Evolutionary conservation across 2,888 invertebrate genomes (phyloP), one percentile per base, ranked within the genome.

Genomic region (Eucriotettix oculatus): DNA sequence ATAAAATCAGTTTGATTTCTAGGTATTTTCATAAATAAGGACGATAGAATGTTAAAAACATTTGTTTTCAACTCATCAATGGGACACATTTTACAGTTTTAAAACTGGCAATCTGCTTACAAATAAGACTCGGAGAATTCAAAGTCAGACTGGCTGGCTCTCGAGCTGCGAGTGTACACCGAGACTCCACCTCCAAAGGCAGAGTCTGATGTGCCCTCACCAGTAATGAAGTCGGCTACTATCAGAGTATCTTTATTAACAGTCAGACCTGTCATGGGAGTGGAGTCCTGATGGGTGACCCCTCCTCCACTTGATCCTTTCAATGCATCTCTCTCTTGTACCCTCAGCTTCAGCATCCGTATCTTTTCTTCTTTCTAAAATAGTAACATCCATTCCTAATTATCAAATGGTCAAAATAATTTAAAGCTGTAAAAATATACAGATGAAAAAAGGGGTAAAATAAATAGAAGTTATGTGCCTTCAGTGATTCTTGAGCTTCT

Each of bases 91-190:
- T 29, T 29, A 29, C 29, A 29, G 29, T 29, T 29, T 29, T 29
- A 29, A 29, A 29, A 29, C 29, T 29, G 29, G 29, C 29, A 29
- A n/a, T 48, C n/a, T 48, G 12, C 48, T 74, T 79, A 90, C 70
- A 90, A 80, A 75, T 90, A 91, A 71, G 90, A 89, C 73, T 90
- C 90, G 65, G 90, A 90, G 74, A 90, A 89, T 74, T 91, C 90
- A 71, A 88, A 82, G 75, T 90, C 90, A 64, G 90, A 90, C 73
- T 87, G 87, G 72, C 88, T 89, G 71, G 88, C 88, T 68, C 87
- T 81, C 64, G 87, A 87, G 66, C 88, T 88, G 69, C 88, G 82
- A 67, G 88, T 89, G 76, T 86, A 84, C 72, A 85, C 81, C 64
- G 83, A 82, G 70, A 85, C 77, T 66, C 79, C 78, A 70, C 78